Evolutionary conservation across 2,113 vertebrate genomes (phyloP), one percentile per base, ranked within the genome.

Genomic region (Channa argus): DNA sequence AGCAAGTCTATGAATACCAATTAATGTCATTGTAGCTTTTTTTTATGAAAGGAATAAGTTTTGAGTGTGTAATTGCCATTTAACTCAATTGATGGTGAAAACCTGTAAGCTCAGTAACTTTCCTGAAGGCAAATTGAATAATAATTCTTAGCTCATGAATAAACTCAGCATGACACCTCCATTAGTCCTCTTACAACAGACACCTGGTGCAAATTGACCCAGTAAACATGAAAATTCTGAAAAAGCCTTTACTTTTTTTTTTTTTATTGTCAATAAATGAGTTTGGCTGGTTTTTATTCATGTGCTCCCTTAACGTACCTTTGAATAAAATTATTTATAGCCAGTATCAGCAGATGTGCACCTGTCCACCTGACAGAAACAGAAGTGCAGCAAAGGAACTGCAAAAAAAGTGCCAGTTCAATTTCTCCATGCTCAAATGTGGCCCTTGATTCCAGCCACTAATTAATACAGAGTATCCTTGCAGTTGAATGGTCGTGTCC

Each of bases 391-490:
- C 54, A 56, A 37, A 63, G 55, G 38, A 78, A 77, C 43, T 51
- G 66, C 83, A 65, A 69, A 63, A 71, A 47, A 24, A 38, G 54
- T 66, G 50, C 61, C 63, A 59, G 76, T 86, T 82, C 66, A 80
- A 71, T 80, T 79, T 52, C 71, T 53, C 51, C 62, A 45, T 71
- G 84, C 87, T 80, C 47, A 75, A 77, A 83, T 54, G 53, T 77
- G 74, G 75, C 72, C 77, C 78, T 86, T 71, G 72, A 82, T 80
- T 87, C 43, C n/a, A 74, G 55, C 51, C 39, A 39, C 71, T 89
- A 87, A 90, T 92, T 90, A 91, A 88, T 76, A 84, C 76, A 12
- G 71, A 77, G 82, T 55, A 84, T 82, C 76, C 77, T 68, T 79
- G 79, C 80, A 75, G 80, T 62, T 66, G 85, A 90, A 85, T 78